Evolutionary conservation across 2,797 vertebrate genomes (phyloP), one percentile per base, ranked within the genome.

Genomic region (Neosilurus hyrtlii): DNA sequence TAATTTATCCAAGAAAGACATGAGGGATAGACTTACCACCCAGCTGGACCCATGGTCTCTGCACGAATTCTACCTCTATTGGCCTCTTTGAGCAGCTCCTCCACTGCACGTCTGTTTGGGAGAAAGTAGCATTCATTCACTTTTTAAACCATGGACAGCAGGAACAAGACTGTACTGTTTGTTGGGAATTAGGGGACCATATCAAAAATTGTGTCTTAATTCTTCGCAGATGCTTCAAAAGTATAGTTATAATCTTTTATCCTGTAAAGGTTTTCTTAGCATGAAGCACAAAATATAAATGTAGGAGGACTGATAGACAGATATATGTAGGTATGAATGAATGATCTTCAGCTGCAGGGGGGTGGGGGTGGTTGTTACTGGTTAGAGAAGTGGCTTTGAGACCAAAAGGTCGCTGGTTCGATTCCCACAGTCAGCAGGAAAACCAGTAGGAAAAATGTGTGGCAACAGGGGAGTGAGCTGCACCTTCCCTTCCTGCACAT

Each of bases 41-140:
- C 98, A 92, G 97, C 94, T 7, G 97, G 95, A 83, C 98, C 98
- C 97, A 99, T 99, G 52, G 98, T 99, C 93, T 99, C 97, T 72
- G 97, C 97, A 91, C 98, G 95, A 52, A 95, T 92, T 89, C 96
- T 95, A 9, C 96, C 98, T 90, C 98, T 92, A 86, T 95, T 96
- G 24, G 98, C 97, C 89, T 99, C 97, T 88, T 92, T 96, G n/a
- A 99, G 95, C 83, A 99, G 95, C 88, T 99, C 97, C 90, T 98
- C 97, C 24, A 99, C 95, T 43, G 98, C 98, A 63, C 96, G 96
- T 88, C 97, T 99, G 88, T 80, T 57, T 61, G 10, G 8, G 9
- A 18, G n/a, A 54, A 70, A 84, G 4, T 9, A 78, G 14, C 5
- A 35, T 22, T 59, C 10, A 3, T 11, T 74, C 30, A 75, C 11